Evolutionary conservation across 2,113 vertebrate species (phyloP).

Genomic region (Tragelaphus imberbis): DNA sequence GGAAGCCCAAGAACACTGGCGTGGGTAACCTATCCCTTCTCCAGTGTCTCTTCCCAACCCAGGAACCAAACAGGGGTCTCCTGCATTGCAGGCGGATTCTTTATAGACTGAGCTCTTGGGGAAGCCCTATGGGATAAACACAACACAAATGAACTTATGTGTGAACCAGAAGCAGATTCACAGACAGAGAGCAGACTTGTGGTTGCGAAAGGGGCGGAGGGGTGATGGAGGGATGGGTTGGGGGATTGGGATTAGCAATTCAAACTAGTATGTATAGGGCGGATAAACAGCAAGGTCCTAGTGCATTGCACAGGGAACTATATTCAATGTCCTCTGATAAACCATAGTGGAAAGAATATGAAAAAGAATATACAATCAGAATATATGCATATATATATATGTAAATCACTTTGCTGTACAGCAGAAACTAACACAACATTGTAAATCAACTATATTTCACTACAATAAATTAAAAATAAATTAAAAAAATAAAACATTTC

Average conservation of each 20-base stretch:
- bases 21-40: not conserved
- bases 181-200: not conserved
- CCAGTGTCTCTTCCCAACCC: rapidly evolving
- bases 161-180: not conserved
- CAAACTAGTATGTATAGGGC: not conserved
- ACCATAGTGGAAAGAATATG: not conserved
- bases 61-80: not conserved
- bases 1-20: not conserved
- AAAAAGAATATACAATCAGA: not conserved
- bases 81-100: not conserved
- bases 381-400: no score
- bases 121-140: not conserved
- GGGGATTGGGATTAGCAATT: not conserved
- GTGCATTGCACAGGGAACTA: not conserved
- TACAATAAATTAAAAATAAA: not conserved
- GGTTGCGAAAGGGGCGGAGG: not conserved
- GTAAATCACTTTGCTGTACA: no score
- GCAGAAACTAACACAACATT: not conserved
- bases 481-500: not conserved
- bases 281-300: not conserved
- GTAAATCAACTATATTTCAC: not conserved
- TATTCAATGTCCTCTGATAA: not conserved
- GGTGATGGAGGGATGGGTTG: not conserved
- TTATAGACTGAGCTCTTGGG: not conserved
- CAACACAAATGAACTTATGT: not conserved